Percentiles rank a stretch among this genome's conserved stretches.
Evolutionary conservation across 2,888 invertebrate genomes (phyloP).

Genomic region (Therioaphis trifolii): DNA sequence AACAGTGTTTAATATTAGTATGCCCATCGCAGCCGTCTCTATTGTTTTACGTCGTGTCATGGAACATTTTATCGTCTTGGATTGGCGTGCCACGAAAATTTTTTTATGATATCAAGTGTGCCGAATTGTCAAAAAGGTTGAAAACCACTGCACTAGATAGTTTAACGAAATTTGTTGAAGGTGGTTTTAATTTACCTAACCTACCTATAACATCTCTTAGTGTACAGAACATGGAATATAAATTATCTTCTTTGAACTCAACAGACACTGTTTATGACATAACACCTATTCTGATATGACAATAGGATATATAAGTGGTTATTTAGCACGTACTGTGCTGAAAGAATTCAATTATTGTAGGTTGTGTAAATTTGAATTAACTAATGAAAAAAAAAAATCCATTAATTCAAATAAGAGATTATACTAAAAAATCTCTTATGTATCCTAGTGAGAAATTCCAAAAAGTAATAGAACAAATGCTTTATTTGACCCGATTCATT

Average conservation of each 20-base stretch:
- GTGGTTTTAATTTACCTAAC: not conserved
- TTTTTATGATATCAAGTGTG: no score
- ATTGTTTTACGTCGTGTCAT: no score
- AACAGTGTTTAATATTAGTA: no score
- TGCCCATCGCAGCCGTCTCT: no score
- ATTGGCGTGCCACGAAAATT: no score
- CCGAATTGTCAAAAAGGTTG: no score
- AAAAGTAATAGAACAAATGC: not conserved
- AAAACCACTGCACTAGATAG: conserved; percentile 2
- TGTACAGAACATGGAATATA: no score
- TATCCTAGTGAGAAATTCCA: not conserved
- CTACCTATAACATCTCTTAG: no score
- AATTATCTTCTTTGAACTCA: no score
- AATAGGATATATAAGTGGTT: not conserved
- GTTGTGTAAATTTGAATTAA: not conserved
- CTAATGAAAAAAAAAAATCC: not conserved
- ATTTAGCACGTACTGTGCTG: not conserved
- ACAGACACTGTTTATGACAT: no score
- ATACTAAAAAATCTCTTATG: not conserved
- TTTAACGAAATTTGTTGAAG: conserved; percentile 30
- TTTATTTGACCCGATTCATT: not conserved
- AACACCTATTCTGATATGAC: not conserved
- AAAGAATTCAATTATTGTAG: conserved; percentile 1
- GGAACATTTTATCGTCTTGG: no score
- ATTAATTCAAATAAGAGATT: not conserved